These are phyloP conservation scores for Alloscopus bannaensis DNA, from an alignment of 2,888 invertebrate species.

Conservation along the genomic window DNA sequence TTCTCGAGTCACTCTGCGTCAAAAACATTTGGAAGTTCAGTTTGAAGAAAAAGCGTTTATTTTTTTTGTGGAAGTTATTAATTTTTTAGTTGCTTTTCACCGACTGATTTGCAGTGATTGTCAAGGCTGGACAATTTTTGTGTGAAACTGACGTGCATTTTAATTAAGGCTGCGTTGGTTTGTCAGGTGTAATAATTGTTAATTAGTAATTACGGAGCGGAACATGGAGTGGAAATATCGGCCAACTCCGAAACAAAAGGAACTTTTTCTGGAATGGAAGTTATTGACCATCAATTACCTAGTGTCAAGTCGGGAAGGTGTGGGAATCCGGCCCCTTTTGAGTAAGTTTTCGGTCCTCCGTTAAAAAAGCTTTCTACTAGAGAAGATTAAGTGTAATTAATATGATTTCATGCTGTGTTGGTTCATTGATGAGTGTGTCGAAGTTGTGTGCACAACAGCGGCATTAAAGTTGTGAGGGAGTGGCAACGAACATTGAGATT, in stretches of 20 bases:
- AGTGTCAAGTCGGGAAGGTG: slow-evolving; percentile 14
- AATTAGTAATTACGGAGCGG: too few species aligned
- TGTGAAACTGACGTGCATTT: too few species aligned
- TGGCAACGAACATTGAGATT: not conserved
- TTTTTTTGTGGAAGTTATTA: not conserved
- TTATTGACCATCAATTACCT: not conserved
- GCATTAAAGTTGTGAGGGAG: not conserved
- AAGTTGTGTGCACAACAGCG: not conserved
- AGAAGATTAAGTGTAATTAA: too few species aligned
- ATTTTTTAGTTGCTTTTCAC: too few species aligned
- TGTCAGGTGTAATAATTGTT: too few species aligned
- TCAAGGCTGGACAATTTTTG: too few species aligned
- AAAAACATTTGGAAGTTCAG: too few species aligned
- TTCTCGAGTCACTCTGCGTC: too few species aligned
- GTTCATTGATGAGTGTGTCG: not conserved
- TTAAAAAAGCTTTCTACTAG: too few species aligned
- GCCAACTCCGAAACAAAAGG: not conserved
- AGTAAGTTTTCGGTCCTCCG: slow-evolving; percentile 11
- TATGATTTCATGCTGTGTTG: too few species aligned
- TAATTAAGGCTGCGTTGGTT: too few species aligned
- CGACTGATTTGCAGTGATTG: too few species aligned
- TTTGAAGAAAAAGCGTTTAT: not conserved
- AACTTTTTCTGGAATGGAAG: slow-evolving; percentile 27
- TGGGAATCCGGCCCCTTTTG: not conserved
- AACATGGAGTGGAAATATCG: slow-evolving; percentile 8